Conservation (phyloP, 2,797 vertebrate species). For the Tokudaia muenninki region DNA sequence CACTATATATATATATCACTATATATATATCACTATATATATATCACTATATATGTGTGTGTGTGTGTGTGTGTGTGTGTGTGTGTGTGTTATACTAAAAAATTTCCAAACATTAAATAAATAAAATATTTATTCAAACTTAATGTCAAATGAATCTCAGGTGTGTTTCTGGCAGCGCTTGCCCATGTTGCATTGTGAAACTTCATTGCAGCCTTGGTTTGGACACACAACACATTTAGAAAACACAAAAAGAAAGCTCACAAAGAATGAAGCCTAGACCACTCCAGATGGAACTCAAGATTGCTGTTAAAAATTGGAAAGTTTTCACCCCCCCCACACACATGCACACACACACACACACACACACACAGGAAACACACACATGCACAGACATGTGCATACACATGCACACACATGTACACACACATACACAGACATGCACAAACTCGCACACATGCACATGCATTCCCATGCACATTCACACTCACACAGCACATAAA, state of each 20-base stretch:
- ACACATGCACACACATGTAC: too few species aligned
- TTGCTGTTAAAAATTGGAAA: not conserved
- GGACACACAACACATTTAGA: not conserved
- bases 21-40: too few species aligned
- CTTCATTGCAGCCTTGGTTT: not conserved
- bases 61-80: too few species aligned
- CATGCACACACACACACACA: not conserved
- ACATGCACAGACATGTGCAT: not conserved
- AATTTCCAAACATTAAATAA: not conserved
- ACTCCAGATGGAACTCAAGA: not conserved
- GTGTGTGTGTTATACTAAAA: not conserved
- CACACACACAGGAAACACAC: not conserved
- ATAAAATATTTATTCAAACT: not conserved
- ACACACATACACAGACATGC: not conserved
- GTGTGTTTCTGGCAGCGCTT: not conserved
- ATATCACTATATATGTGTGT: too few species aligned
- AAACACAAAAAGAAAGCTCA: not conserved
- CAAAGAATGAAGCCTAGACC: not conserved
- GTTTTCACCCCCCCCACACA: not conserved
- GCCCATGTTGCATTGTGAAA: rapidly evolving
- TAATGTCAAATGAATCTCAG: not conserved
- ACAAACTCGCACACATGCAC: not conserved
- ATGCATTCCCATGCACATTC: not conserved
- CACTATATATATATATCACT: too few species aligned
- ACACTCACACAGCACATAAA: not conserved